phyloP scores from a whole-genome alignment of 2,888 invertebrate genomes.

The Luperina testacea region DNA sequence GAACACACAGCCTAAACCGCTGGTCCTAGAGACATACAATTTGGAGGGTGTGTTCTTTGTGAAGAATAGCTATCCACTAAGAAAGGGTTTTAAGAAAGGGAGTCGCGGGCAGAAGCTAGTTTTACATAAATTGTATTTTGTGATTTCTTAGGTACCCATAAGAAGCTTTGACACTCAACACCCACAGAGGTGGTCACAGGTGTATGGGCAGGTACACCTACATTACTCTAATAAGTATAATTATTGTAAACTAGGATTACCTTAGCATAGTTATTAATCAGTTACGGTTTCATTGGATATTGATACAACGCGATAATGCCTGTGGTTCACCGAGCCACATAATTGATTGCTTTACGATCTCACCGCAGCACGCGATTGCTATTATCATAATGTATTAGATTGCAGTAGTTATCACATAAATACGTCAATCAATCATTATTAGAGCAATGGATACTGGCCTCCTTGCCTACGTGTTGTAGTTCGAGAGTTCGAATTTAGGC shows the following conservation, averaged over 20 bases:
- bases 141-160: not conserved
- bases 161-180: not conserved
- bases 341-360: constrained; percentile 45
- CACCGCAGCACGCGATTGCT: constrained; percentile 37
- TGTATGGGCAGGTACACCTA: not conserved
- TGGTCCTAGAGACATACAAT: too few species aligned
- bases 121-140: not conserved
- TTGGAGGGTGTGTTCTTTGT: too few species aligned
- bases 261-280: constrained; percentile 31
- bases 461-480: not conserved
- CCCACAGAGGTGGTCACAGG: not conserved
- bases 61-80: too few species aligned
- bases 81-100: too few species aligned
- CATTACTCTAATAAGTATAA: not conserved
- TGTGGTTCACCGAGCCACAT: constrained; percentile 34
- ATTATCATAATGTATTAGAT: constrained; percentile 31
- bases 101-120: not conserved
- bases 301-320: constrained; percentile 29
- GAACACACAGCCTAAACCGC: too few species aligned
- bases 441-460: not conserved
- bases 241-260: not conserved
- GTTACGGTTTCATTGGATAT: constrained; percentile 27
- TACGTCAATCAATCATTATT: constrained; percentile 6
- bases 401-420: constrained; percentile 5
- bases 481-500: not conserved